A percentile compares a stretch with the other conserved stretches of the same genome.
Evolutionary conservation across 35 echinoderm and acorn worm species (phyloP).

Genomic region (Ophioderma brevispina): DNA sequence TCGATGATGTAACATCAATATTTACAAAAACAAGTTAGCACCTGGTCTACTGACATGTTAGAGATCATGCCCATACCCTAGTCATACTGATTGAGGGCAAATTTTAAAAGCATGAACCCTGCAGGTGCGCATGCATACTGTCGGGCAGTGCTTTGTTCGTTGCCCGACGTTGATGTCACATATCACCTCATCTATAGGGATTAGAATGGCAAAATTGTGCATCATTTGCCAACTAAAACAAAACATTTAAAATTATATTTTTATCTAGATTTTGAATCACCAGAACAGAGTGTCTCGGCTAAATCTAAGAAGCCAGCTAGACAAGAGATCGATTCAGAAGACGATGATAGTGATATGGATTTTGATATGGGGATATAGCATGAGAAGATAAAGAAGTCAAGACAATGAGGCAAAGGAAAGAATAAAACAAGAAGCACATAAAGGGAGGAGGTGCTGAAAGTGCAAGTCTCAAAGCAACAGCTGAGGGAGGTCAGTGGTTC

Average conservation of each 20-base stretch:
- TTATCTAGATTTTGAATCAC: background rate
- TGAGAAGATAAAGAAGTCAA: background rate
- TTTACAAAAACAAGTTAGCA: too few relatives aligned
- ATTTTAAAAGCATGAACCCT: too few relatives aligned
- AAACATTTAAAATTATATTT: background rate
- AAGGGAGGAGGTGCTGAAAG: conserved; percentile 43
- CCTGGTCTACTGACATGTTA: too few relatives aligned
- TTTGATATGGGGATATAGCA: background rate
- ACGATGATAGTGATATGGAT: conserved; percentile 18
- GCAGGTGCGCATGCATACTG: too few relatives aligned
- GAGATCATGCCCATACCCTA: too few relatives aligned
- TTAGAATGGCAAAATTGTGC: too few relatives aligned
- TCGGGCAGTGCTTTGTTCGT: too few relatives aligned
- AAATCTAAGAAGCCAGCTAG: background rate
- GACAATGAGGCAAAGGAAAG: background rate
- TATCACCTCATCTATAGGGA: too few relatives aligned
- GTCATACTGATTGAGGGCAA: too few relatives aligned
- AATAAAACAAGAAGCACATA: background rate
- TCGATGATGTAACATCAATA: too few relatives aligned
- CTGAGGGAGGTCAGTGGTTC: background rate
- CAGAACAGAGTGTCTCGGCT: background rate
- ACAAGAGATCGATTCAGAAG: background rate
- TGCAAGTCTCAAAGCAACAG: conserved; percentile 12
- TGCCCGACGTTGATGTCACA: too few relatives aligned
- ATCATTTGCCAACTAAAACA: too few relatives aligned